Evolutionary conservation across 2,888 invertebrate species (phyloP), one percentile per base, ranked within the genome.

Genomic region (Sabellastarte sp.): DNA sequence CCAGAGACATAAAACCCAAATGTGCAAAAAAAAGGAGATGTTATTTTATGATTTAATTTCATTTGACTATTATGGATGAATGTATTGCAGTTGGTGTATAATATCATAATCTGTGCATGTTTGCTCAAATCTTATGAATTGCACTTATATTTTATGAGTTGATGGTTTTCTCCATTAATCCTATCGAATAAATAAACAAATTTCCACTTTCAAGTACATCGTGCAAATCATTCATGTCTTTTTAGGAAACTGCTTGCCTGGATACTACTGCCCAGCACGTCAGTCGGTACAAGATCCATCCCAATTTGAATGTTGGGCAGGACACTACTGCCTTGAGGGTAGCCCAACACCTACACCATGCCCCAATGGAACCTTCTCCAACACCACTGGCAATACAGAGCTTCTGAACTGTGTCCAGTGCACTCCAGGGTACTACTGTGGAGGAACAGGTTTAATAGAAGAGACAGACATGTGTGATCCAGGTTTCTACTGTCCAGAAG

Each of bases 351-450:
- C 56, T 70, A 72, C 1, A 59, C 74, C 26, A 70, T 80, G 68
- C 58, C 80, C 77, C 20, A 73, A 72, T 3, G 81, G 80, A 26
- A 79, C 80, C 30, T 81, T 77, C 71, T 77, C 79, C 59, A 79
- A 79, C 67, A 67, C 76, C 26, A 69, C 74, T 0, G 77, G 80
- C 30, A 80, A 79, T 61, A 76, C 74, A 15, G 75, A 77, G 57
- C 69, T 73, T 32, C 67, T 74, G 3, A 76, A 81, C 69, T 81
- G 81, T 62, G 70, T 68, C 62, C 69, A 73, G 29, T 81, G 81
- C 66, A 81, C 81, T 24, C 79, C 79, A 68, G 80, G 81, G 2
- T 80, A 59, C 32, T 80, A 78, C 69, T 81, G 81, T 68, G 75
- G 68, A 32, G 75, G 76, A 5, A 68, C 68, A 20, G 77, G 78